These are phyloP conservation scores for Odontomachus brunneus DNA, from an alignment of 1,140 invertebrate genomes.

Conservation along the genomic window DNA sequence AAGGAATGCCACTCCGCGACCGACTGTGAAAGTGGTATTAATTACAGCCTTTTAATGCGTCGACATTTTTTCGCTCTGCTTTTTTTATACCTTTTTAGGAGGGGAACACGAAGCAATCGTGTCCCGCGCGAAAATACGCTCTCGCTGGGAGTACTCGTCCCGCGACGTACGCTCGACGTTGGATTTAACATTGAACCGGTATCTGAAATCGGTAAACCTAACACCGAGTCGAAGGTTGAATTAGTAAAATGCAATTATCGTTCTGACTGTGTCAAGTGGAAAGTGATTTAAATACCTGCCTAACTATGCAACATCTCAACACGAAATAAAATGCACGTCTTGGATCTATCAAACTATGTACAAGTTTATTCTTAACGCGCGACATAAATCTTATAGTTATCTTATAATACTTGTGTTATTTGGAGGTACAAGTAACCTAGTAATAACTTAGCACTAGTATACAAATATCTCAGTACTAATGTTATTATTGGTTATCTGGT, in stretches of 20 bases:
- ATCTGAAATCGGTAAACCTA: no score
- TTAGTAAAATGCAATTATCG: no score
- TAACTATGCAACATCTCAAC: background rate
- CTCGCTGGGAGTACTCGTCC: no score
- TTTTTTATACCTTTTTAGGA: conserved; percentile 56
- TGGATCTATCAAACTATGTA: conserved; percentile 3
- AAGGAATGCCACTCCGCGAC: conserved; percentile 55
- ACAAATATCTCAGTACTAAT: no score
- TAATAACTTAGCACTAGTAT: no score
- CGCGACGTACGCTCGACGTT: no score
- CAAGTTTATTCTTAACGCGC: background rate
- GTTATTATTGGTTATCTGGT: no score
- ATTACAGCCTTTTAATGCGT: conserved; percentile 64
- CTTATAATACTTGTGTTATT: background rate
- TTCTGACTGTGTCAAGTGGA: background rate
- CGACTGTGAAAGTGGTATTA: conserved; percentile 67
- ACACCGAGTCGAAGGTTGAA: no score
- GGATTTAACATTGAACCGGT: no score
- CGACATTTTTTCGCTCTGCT: conserved; percentile 64
- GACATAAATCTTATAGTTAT: background rate
- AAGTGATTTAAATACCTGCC: background rate
- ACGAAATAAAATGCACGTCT: background rate
- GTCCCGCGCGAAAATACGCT: conserved; percentile 35
- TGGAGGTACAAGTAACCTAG: no score
- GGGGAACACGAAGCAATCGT: conserved; percentile 26